Conservation (phyloP, 2,888 invertebrate genomes). For the Conistra vaccinii region DNA sequence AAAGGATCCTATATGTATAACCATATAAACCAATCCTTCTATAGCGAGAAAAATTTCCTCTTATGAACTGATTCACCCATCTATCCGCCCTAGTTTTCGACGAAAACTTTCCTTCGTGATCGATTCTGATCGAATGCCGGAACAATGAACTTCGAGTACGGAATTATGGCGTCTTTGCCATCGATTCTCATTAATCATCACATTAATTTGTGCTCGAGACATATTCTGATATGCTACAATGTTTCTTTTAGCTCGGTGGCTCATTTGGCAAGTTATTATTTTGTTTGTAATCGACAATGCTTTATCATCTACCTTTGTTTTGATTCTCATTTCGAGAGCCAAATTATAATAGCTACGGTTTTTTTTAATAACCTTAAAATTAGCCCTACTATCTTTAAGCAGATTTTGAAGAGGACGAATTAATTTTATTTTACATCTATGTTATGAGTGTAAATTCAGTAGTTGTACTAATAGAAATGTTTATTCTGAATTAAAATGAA, state of each 20-base stretch:
- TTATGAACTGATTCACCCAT: not conserved
- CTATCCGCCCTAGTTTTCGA: not conserved
- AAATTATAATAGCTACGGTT: not conserved
- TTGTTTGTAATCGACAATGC: conserved; percentile 2
- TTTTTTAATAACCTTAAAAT: not conserved
- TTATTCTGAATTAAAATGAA: too few relatives aligned
- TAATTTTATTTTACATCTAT: too few relatives aligned
- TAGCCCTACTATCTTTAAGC: too few relatives aligned
- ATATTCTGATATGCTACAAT: conserved; percentile 32
- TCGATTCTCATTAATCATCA: conserved; percentile 44
- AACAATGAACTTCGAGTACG: conserved; percentile 16
- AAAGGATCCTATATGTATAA: not conserved
- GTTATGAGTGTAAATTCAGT: too few relatives aligned
- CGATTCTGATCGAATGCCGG: conserved; percentile 35
- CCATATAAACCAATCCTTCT: not conserved
- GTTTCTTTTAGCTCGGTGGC: conserved; percentile 2
- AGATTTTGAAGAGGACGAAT: not conserved
- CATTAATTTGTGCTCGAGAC: conserved; percentile 49
- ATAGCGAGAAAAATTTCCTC: not conserved
- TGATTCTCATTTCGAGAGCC: not conserved
- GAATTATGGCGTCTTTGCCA: conserved; percentile 2
- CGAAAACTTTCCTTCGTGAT: conserved; percentile 40
- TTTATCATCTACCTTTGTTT: not conserved
- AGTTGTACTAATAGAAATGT: too few relatives aligned
- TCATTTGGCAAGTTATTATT: conserved; percentile 25